Percentiles rank a stretch among this genome's conserved stretches.
These are phyloP conservation scores for Pachypeltis micranthus DNA, from an alignment of 1,140 invertebrate genomes.

Conservation along the genomic window DNA sequence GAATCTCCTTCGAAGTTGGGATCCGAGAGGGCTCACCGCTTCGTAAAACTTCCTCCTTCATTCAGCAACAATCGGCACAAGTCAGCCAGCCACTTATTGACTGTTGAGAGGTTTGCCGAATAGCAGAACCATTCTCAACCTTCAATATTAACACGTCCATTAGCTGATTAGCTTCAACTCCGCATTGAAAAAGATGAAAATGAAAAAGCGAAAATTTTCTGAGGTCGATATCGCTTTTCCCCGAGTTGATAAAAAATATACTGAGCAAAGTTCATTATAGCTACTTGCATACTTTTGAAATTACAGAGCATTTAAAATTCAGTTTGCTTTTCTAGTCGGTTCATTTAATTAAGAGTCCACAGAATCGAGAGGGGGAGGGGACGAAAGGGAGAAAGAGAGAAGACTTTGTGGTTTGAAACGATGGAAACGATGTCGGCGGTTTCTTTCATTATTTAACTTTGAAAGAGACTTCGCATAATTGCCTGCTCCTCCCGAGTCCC, in stretches of 20 bases:
- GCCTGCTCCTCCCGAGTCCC: conserved; percentile 3
- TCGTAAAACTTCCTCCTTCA: too few relatives aligned
- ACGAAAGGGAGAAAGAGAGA: conserved; percentile 10
- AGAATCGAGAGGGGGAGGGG: conserved; percentile 7
- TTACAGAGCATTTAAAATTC: conserved; percentile 27
- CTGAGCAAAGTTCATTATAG: conserved; percentile 13
- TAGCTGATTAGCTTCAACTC: not conserved
- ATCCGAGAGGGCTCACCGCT: too few relatives aligned
- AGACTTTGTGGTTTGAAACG: conserved; percentile 17
- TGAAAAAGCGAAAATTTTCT: not conserved
- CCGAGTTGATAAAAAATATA: conserved; percentile 6
- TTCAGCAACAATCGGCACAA: too few relatives aligned
- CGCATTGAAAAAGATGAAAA: not conserved
- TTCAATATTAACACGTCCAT: conserved; percentile 1
- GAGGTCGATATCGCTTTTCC: not conserved
- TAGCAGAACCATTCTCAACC: too few relatives aligned
- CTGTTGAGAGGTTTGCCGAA: too few relatives aligned
- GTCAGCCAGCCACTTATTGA: too few relatives aligned
- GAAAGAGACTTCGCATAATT: conserved; percentile 21
- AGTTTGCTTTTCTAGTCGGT: conserved; percentile 28
- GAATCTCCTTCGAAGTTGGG: too few relatives aligned
- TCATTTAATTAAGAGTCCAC: conserved; percentile 28
- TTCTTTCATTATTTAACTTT: conserved; percentile 26
- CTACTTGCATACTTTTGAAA: conserved; percentile 19
- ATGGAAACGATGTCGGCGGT: conserved; percentile 19